Evolutionary conservation across 2,888 invertebrate genomes (phyloP).

Genomic region (Microctonus aethiopoides): DNA sequence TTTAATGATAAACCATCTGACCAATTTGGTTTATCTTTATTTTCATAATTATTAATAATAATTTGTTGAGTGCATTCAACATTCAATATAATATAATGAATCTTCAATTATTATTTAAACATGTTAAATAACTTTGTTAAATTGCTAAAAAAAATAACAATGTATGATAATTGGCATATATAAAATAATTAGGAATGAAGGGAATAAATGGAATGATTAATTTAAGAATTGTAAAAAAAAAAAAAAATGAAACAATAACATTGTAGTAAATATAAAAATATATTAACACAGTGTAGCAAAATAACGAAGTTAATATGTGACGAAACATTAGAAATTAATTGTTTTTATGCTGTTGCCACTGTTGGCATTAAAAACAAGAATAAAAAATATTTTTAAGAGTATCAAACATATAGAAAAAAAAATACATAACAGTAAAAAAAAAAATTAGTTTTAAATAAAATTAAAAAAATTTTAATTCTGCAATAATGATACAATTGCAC

Average conservation of each 20-base stretch:
- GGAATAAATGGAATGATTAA: constrained; percentile 16
- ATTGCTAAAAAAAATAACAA: neutral
- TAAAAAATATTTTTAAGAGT: neutral
- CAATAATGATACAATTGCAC: too few relatives aligned
- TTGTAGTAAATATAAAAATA: constrained; percentile 32
- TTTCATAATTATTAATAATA: neutral
- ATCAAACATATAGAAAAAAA: too few relatives aligned
- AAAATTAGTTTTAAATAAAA: neutral
- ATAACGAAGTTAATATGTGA: constrained; percentile 28
- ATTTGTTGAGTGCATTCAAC: neutral
- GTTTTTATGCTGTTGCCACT: neutral
- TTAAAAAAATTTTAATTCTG: too few relatives aligned
- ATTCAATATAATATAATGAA: neutral
- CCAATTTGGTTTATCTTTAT: neutral
- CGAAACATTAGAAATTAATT: constrained; percentile 31
- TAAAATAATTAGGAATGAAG: neutral
- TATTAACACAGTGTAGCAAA: constrained; percentile 7
- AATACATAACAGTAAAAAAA: too few relatives aligned
- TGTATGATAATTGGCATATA: neutral
- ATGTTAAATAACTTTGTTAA: neutral
- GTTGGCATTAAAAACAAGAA: neutral
- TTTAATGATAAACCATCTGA: neutral
- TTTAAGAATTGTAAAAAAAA: constrained; percentile 43
- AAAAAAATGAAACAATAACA: constrained; percentile 20
- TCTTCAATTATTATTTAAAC: neutral